A percentile compares a stretch with the other conserved stretches of the same genome.
Conservation (phyloP, 2,888 invertebrate genomes). For the Tanypteryx hageni region DNA sequence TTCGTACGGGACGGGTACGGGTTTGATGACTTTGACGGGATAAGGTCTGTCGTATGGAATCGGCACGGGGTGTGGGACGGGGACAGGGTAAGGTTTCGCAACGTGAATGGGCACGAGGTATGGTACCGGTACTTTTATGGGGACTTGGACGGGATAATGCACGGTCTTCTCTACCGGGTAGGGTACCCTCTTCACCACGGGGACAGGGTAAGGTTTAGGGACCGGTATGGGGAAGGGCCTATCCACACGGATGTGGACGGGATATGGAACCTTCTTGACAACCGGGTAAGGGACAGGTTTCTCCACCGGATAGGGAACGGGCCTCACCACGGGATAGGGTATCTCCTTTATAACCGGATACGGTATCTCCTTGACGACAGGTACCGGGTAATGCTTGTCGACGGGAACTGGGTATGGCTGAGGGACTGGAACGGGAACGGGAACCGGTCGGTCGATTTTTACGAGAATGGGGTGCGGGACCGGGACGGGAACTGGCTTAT, state of each 20-base stretch:
- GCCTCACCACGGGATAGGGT: conserved; percentile 16
- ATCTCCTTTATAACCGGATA: not conserved
- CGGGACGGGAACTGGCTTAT: not conserved
- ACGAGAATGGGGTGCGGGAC: not conserved
- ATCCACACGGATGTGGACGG: not conserved
- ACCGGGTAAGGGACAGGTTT: not conserved
- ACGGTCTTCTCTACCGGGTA: not conserved
- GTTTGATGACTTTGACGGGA: not conserved
- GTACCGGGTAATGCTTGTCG: not conserved
- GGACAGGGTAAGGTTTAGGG: not conserved
- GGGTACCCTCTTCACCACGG: not conserved
- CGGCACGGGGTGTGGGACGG: not conserved
- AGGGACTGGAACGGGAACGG: not conserved
- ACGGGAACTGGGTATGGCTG: not conserved
- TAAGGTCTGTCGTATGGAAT: not conserved
- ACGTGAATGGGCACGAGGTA: not conserved
- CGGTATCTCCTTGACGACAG: not conserved
- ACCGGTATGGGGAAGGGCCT: not conserved
- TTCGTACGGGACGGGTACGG: not conserved
- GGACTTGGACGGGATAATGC: not conserved
- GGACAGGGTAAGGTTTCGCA: not conserved
- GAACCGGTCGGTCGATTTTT: not conserved
- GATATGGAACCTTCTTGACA: not conserved
- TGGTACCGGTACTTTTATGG: not conserved
- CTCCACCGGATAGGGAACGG: conserved; percentile 26